Evolutionary conservation across 2,888 invertebrate genomes (phyloP), one percentile per base, ranked within the genome.

Genomic region (Lasioglossum calceatum): DNA sequence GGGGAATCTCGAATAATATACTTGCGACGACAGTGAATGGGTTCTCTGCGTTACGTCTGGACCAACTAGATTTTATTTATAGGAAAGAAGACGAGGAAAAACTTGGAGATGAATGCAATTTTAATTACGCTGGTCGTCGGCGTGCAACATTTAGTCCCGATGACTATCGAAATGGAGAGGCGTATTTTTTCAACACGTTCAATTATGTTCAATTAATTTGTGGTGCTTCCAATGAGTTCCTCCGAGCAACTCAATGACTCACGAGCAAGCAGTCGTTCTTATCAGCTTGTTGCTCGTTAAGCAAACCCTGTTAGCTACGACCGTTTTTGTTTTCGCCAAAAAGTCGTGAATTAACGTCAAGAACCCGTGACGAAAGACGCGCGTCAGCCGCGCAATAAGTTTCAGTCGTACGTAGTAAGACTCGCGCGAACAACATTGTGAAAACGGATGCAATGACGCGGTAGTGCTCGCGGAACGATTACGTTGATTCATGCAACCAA

Each of bases 391-490:
- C n/a, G 70, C n/a, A 77, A 74, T 78, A 74, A 78, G 39, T 74
- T 36, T 73, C 67, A 14, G 27, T 86, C 61, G 70, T 78, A 71
- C 71, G 77, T 1, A 54, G 54, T 23, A n/a, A n/a, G 8, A n/a
- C 10, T 73, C 70, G 77, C 42, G 44, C 39, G 77, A 79, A 76
- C 61, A 44, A 77, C 47, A 80, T 77, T 74, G 67, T 27, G 32
- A 42, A 58, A 71, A 75, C 32, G 42, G 61, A 77, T 23, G 50
- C 58, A 32, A 79, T 79, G 74, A 47, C 67, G 73, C 32, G 16
- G 27, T 44, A 64, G 61, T 14, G 39, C 8, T 39, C 14, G 71
- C 10, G n/a, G 47, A 23, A 72, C 71, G 82, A 86, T 86, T 77
- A 47, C 73, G 67, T 47, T 61, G 80, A 80, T 82, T 44, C 67